phyloP scores from a whole-genome alignment of 2,888 invertebrate species.

The Mayetiola destructor region DNA sequence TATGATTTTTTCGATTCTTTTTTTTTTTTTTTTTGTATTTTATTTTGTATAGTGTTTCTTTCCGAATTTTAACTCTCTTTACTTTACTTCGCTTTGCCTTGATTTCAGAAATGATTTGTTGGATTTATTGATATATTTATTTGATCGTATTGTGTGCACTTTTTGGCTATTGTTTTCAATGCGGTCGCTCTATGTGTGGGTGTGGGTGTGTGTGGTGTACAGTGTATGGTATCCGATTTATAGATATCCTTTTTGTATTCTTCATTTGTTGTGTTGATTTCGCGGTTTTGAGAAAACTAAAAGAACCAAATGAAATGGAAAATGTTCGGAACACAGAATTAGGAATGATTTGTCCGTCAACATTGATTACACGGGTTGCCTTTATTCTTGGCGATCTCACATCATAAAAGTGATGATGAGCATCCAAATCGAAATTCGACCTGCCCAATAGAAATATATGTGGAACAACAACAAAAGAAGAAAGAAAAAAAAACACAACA shows the following conservation, averaged over 20 bases:
- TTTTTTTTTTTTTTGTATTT: not conserved
- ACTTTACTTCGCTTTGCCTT: too few species aligned
- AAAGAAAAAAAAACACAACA: not conserved
- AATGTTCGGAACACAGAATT: not conserved
- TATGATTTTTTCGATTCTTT: not conserved
- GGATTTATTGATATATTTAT: constrained; percentile 9
- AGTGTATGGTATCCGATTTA: not conserved
- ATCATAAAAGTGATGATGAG: not conserved
- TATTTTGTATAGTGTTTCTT: too few species aligned
- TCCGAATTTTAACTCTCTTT: too few species aligned
- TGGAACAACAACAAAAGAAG: too few species aligned
- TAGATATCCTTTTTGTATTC: not conserved
- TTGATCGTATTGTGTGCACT: not conserved
- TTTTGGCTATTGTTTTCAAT: too few species aligned
- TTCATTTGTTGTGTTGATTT: not conserved
- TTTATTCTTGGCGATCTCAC: not conserved
- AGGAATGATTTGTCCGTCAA: not conserved
- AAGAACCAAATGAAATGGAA: not conserved
- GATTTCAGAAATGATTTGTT: constrained; percentile 11
- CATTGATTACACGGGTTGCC: not conserved
- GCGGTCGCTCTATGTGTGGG: not conserved
- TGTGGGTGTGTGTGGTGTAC: too few species aligned
- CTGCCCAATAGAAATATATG: too few species aligned
- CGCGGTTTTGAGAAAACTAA: not conserved
- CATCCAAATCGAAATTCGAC: not conserved